Evolutionary conservation across 2,113 vertebrate species (phyloP), one percentile per base, ranked within the genome.

Genomic region (Hyla sarda): DNA sequence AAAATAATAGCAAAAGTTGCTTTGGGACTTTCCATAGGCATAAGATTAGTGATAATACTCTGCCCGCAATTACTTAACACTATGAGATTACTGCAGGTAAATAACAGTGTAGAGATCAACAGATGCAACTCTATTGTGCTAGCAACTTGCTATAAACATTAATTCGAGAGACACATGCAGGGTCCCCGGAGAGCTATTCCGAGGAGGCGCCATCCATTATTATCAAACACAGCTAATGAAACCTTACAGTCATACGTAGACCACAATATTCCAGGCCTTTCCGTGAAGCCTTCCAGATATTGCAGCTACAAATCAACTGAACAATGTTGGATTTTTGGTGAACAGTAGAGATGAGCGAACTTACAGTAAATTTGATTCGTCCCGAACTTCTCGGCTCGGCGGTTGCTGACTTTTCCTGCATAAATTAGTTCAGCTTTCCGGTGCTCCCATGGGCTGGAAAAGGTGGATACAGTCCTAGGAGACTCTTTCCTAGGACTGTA

Each of bases 141-240:
- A n/a, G 30, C 54, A 80, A 58, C 77, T 21, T 17, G 54, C 50
- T 21, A 45, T 80, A 80, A 62, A 80, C 77, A 80, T 21, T 25
- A 16, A 62, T 62, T 80, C 34, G 3, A 62, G 74, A 52, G 74
- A 19, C 48, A 17, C 73, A 37, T 4, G 54, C 32, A 1, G 23
- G 7, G 19, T 45, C 50, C 77, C 56, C 77, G 6, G 32, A 62
- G 54, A 45, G 23, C 21, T 3, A n/a, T 6, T 9, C 77, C 77
- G 2, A 60, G 77, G 77, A 80, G 77, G 62, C 77, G 0, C 8
- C 1, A 41, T 80, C 56, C 34, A 62, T 62, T 45, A 62, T 32
- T 10, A 78, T 60, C 54, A 45, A 60, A 58, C 76, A 14, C 19
- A 3, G 76, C 76, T 60, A 60, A 79, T 79, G 76, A 60, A 58